Base-by-base conservation (phyloP, 2,797 vertebrate genomes). In the Sebastes vulpes region DNA sequence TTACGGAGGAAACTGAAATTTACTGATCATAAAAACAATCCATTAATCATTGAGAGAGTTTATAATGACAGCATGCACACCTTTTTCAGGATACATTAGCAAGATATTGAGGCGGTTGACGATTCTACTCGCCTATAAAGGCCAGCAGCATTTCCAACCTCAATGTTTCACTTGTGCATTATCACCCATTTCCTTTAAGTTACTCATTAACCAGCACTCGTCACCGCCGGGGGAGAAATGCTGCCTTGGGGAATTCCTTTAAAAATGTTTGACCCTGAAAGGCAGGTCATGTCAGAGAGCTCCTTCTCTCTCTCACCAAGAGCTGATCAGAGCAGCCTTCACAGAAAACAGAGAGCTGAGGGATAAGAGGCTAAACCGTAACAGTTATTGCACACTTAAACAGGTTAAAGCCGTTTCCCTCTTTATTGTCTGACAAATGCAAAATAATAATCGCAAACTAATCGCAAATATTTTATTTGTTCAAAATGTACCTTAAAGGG, bases 121-220 rank as follows among this genome's bases (percentile, higher is more conserved):
- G 21, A 29, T 65, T 72, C 35, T 5, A 42, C 32, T 32, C 0
- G 1, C 8, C 9, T 7, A n/a, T 38, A 18, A 23, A 18, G 3
- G 16, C 35, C 42, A 46, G 48, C 58, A 16, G 2, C n/a, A 6
- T 38, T 72, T 53, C 7, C 52, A 46, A 35, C 18, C 6, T 26
- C 48, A 29, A 72, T 60, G 50, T 46, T 76, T 74, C 38, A 57
- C 63, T 65, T 28, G 28, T n/a, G 21, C 70, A 48, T 81, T 29
- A 76, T 50, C 31, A 63, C 26, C 32, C 52, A 10, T 52, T 77
- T 77, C 42, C 53, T 57, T 58, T 61, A 1, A 6, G 54, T 59
- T 68, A 70, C 61, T 75, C 31, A 72, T 81, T 82, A 81, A 80
- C 56, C 2, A 66, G 35, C 63, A 26, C 35, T 21, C 6, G 5